Percentiles rank a stretch among this genome's conserved stretches.
Conservation (phyloP, 2,113 vertebrate species). For the Baryphthengus martii region DNA sequence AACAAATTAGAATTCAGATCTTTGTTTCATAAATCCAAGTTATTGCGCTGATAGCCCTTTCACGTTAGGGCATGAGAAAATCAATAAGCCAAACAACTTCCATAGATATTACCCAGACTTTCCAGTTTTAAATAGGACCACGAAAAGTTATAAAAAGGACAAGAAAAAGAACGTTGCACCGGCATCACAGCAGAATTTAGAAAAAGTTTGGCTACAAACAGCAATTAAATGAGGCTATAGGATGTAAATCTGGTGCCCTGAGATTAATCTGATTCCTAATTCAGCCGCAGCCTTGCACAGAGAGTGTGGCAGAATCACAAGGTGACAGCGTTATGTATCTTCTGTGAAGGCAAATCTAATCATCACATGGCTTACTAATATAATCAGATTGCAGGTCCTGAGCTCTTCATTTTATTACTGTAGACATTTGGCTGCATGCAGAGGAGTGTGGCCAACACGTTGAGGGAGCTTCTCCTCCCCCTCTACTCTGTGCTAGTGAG, state of each 20-base stretch:
- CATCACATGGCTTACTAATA: fast-evolving
- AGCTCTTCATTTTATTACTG: background rate
- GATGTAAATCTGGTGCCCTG: background rate
- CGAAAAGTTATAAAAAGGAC: background rate
- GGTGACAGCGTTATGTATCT: background rate
- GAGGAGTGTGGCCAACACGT: no score
- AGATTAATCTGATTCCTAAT: background rate
- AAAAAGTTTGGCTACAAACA: background rate
- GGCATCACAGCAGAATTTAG: background rate
- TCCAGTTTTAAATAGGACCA: background rate
- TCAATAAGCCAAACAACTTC: background rate
- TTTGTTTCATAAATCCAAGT: conserved; percentile 7
- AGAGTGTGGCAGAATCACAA: background rate
- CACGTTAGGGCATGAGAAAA: background rate
- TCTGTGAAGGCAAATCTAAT: background rate
- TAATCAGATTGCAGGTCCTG: background rate
- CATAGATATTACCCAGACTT: background rate
- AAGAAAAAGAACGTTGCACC: background rate
- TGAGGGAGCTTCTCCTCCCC: no score
- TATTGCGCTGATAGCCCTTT: background rate
- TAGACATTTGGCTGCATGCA: background rate
- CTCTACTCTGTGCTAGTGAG: no score
- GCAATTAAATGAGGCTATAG: background rate
- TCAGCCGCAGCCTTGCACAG: background rate
- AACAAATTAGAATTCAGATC: conserved; percentile 6